Percentiles rank a stretch among this genome's conserved stretches.
phyloP scores from a whole-genome alignment of 2,113 vertebrate species.

The Cyanoramphus novaezelandiae region DNA sequence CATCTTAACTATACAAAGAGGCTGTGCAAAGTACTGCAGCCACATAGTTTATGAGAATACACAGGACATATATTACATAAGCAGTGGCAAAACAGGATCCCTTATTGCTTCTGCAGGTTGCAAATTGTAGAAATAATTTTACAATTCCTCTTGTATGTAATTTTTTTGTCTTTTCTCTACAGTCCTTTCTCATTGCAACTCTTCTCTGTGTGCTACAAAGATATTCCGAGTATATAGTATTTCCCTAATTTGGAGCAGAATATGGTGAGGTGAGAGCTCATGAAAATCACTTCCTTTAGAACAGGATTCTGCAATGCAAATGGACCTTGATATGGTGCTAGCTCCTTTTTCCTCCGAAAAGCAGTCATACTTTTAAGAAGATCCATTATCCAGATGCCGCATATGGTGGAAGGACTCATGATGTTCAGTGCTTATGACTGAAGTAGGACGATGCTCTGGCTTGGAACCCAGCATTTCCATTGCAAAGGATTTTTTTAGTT shows the following conservation, averaged over 20 bases:
- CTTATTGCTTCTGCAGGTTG: background rate
- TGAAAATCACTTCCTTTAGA: background rate
- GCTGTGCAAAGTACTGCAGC: background rate
- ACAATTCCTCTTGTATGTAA: background rate
- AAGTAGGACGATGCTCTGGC: background rate
- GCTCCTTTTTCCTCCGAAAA: background rate
- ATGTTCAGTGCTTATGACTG: background rate
- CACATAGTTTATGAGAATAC: background rate
- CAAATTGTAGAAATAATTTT: background rate
- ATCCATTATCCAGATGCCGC: background rate
- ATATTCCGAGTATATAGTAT: background rate
- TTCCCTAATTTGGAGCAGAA: background rate
- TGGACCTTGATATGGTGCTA: rapidly evolving
- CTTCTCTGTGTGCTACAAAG: background rate
- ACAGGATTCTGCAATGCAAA: background rate
- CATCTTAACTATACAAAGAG: background rate
- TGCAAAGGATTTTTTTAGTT: no score
- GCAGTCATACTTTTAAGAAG: background rate
- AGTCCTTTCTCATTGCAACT: background rate
- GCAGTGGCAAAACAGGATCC: background rate
- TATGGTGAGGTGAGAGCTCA: background rate
- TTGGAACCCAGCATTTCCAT: background rate
- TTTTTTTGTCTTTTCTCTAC: background rate
- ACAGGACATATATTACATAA: background rate
- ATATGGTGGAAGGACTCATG: background rate